Base-by-base conservation (phyloP, 2,113 vertebrate genomes). In the Desmodus rotundus region DNA sequence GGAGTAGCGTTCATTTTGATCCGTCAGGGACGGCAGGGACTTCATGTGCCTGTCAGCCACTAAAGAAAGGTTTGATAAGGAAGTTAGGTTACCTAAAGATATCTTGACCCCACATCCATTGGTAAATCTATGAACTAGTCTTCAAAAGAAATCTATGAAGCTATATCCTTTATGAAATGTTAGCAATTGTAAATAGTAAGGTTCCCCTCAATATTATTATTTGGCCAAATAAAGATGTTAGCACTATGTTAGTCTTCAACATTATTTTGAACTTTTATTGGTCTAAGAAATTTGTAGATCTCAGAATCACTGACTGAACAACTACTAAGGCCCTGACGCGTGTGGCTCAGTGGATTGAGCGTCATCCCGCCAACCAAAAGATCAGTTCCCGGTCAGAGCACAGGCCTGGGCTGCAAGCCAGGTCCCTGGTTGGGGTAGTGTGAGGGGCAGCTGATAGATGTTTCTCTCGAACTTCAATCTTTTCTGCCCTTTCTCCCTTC, bases 151-250 rank as follows among this genome's bases (percentile, higher is more conserved):
- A 82, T 82, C 52, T 72, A 16, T 50, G 33, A 90, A 70, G 12
- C 14, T 41, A 2, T 68, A 41, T 84, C 41, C 95, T 91, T 94
- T 92, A 74, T 31, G 5, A 95, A 90, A 67, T 93, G 45, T 86
- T 65, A 36, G 36, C 24, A 81, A 84, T 82, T 76, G 84, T 45
- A 93, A 93, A 77, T 36, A 87, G 22, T 58, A 68, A 76, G 4
- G 6, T 70, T 28, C 1, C 8, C 33, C 28, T 50, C 26, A 70
- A 45, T 58, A 90, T 78, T 88, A 61, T 81, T 84, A 36, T 65
- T 90, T 87, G 86, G 63, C 20, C 87, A 94, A 95, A 92, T 83
- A 83, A 85, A 72, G 47, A 70, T 73, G 12, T 65, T 87, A 95
- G 83, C n/a, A 84, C 26, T 22, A 72, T 58, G 38, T 54, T 95